Percentiles rank a stretch among this genome's conserved stretches.
Evolutionary conservation across 2,113 vertebrate species (phyloP).

Genomic region (Laterallus jamaicensis): DNA sequence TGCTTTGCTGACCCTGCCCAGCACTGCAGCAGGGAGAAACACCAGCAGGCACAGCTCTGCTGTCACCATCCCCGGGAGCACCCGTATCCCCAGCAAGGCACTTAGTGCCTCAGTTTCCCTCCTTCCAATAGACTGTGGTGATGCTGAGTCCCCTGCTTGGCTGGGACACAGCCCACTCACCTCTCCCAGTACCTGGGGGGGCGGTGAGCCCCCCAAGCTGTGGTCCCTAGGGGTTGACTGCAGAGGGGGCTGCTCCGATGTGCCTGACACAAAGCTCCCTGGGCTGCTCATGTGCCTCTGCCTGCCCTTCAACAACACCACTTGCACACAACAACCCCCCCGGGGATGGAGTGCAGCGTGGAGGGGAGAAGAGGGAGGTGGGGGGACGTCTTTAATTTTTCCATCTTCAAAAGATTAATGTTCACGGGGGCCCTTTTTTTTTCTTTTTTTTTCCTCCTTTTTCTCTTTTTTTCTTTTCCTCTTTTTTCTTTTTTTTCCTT

Average conservation of each 20-base stretch:
- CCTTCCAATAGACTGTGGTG: rapidly evolving
- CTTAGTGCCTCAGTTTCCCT: not conserved
- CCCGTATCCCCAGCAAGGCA: rapidly evolving
- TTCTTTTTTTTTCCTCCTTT: not conserved
- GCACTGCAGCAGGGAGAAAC: not conserved
- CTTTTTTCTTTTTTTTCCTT: not conserved
- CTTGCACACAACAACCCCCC: not conserved
- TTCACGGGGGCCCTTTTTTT: not conserved
- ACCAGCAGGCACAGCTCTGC: too few species aligned
- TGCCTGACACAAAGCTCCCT: not conserved
- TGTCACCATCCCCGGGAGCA: not conserved
- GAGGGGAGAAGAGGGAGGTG: not conserved
- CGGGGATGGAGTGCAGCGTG: rapidly evolving
- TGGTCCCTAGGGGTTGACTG: not conserved
- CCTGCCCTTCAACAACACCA: not conserved
- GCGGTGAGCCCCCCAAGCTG: not conserved
- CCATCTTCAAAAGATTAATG: not conserved
- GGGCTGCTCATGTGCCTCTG: not conserved
- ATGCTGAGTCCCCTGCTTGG: not conserved
- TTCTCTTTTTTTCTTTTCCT: too few species aligned
- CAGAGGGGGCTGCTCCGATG: not conserved
- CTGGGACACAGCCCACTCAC: rapidly evolving
- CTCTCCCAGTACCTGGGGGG: not conserved
- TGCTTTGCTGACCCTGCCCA: not conserved
- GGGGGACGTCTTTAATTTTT: not conserved